Conservation (phyloP, 53 echinoderm and acorn worm species). For the Temnopleurus reevesii region DNA sequence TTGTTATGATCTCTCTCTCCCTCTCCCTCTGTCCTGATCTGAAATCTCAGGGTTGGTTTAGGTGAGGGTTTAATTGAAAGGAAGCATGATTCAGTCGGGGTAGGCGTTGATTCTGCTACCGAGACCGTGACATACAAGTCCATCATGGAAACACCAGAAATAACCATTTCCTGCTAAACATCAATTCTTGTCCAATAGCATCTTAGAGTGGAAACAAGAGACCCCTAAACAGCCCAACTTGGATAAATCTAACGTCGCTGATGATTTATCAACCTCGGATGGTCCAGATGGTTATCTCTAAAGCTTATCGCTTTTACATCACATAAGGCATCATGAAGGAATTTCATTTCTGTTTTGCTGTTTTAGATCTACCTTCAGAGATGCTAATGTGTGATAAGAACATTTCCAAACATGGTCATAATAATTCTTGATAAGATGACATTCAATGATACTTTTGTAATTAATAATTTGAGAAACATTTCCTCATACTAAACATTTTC, state of each 20-base stretch:
- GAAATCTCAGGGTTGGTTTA: background rate
- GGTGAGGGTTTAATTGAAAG: constrained; percentile 2
- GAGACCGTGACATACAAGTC: constrained; percentile 38
- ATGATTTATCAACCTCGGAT: constrained; percentile 1
- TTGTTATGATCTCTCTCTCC: constrained; percentile 11
- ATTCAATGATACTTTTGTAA: too few species aligned
- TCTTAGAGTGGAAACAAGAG: constrained; percentile 15
- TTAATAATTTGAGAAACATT: too few species aligned
- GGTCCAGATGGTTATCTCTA: background rate
- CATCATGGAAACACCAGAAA: constrained; percentile 26
- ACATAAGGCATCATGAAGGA: background rate
- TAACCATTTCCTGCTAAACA: constrained; percentile 1
- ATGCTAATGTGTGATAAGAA: too few species aligned
- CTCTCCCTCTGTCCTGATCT: background rate
- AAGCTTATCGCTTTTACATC: background rate
- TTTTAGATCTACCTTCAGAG: background rate
- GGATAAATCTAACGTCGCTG: background rate
- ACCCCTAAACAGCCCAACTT: constrained; percentile 10
- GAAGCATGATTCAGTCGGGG: constrained; percentile 35
- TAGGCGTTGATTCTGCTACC: constrained; percentile 26
- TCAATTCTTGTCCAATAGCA: background rate
- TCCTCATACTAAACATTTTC: too few species aligned
- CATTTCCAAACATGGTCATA: too few species aligned
- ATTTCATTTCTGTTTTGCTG: background rate
- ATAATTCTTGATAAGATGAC: too few species aligned